Evolutionary conservation across 2,113 vertebrate species (phyloP).

Genomic region (Albula goreensis): DNA sequence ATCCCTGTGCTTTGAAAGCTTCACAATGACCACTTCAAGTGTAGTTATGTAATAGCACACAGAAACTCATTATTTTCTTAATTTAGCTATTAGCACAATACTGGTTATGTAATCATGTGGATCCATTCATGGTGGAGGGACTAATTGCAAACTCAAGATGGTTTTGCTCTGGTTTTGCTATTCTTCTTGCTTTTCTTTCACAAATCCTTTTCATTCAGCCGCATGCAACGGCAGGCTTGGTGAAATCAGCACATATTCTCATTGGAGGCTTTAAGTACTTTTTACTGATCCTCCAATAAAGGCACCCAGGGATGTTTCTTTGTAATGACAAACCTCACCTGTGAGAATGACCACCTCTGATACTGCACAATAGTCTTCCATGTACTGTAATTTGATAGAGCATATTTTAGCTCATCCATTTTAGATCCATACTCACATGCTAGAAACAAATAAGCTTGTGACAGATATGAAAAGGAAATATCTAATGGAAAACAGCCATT

Average conservation of each 20-base stretch:
- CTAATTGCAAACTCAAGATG: constrained; percentile 45
- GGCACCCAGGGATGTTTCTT: not conserved
- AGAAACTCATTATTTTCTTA: constrained; percentile 49
- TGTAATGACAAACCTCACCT: not conserved
- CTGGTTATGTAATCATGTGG: constrained; percentile 56
- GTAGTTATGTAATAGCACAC: constrained; percentile 25
- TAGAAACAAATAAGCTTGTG: no score
- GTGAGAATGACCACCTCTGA: not conserved
- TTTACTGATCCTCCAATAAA: not conserved
- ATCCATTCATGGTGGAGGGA: constrained; percentile 49
- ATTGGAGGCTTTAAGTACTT: not conserved
- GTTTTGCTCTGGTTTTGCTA: constrained; percentile 11
- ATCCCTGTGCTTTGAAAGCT: not conserved
- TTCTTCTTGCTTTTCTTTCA: not conserved
- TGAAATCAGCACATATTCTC: not conserved
- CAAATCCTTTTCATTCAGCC: not conserved
- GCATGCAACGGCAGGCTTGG: not conserved
- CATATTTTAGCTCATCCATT: not conserved
- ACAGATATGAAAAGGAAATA: no score
- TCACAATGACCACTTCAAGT: not conserved
- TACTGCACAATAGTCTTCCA: not conserved
- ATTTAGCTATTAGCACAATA: constrained; percentile 53
- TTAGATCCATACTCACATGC: no score
- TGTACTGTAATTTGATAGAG: not conserved
- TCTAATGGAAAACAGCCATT: no score